phyloP scores from a whole-genome alignment of 1,140 invertebrate genomes.

The Ditylenchus dipsaci region DNA sequence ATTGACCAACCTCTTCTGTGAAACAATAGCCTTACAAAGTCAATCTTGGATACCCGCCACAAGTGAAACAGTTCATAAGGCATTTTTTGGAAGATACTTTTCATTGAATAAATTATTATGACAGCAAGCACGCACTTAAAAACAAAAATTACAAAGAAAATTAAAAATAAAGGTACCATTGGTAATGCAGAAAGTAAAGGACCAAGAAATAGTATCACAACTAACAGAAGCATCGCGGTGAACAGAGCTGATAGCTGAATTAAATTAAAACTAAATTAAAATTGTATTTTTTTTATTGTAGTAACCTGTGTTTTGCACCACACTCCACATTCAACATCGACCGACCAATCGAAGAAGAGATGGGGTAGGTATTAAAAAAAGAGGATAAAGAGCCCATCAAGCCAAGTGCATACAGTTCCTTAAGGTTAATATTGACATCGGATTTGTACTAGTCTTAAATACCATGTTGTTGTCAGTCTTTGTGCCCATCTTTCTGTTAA shows the following conservation, averaged over 20 bases:
- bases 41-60: constrained; percentile 45
- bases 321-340: constrained; percentile 61
- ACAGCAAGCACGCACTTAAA: constrained; percentile 43
- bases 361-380: constrained; percentile 63
- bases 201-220: constrained; percentile 61
- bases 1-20: neutral
- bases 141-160: too few species aligned
- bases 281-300: neutral
- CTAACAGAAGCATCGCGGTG: constrained; percentile 56
- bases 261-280: neutral
- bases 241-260: constrained; percentile 45
- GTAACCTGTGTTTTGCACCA: constrained; percentile 59
- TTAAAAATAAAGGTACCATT: too few species aligned
- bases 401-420: constrained; percentile 64
- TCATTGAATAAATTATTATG: constrained; percentile 44
- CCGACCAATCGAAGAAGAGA: constrained; percentile 54
- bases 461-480: constrained; percentile 64
- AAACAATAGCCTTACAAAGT: constrained; percentile 33
- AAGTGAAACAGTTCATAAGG: constrained; percentile 41
- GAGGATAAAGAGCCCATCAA: constrained; percentile 61
- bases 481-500: constrained; percentile 64
- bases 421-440: constrained; percentile 9
- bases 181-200: constrained; percentile 62
- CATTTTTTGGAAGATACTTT: constrained; percentile 40
- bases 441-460: neutral